phyloP scores from a whole-genome alignment of 2,888 invertebrate species.

The Chorisops tibialis region DNA sequence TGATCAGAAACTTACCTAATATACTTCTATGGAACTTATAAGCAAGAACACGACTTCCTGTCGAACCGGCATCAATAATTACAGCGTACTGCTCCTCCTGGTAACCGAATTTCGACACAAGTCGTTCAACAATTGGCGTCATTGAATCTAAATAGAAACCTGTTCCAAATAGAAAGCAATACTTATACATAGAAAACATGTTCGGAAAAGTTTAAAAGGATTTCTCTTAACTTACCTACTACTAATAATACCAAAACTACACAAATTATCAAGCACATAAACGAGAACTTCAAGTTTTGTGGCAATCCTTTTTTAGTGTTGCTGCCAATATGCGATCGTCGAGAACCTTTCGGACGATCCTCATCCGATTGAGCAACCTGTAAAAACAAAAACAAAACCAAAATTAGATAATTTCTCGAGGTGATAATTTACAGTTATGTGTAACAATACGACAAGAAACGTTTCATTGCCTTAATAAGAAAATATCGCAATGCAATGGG shows the following conservation, averaged over 20 bases:
- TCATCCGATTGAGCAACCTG: constrained; percentile 39
- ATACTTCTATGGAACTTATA: constrained; percentile 79
- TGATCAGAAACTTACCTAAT: constrained; percentile 54
- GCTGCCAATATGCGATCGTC: constrained; percentile 37
- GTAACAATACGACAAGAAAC: too few relatives aligned
- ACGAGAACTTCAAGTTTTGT: constrained; percentile 48
- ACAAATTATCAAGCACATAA: constrained; percentile 47
- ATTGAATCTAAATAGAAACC: constrained; percentile 49
- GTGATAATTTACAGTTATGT: too few relatives aligned
- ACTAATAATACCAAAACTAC: constrained; percentile 46
- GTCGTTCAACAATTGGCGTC: constrained; percentile 61
- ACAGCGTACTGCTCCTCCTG: constrained; percentile 73
- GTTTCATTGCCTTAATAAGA: too few relatives aligned
- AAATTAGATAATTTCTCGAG: too few relatives aligned
- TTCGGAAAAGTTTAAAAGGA: constrained; percentile 28
- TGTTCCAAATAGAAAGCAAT: constrained; percentile 30
- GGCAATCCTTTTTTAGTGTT: constrained; percentile 30
- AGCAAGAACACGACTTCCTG: constrained; percentile 80
- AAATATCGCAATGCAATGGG: too few relatives aligned
- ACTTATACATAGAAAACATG: background rate
- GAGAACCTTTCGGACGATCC: constrained; percentile 30
- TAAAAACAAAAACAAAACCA: too few relatives aligned
- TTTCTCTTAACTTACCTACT: constrained; percentile 43
- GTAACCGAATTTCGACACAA: constrained; percentile 71
- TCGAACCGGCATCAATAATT: constrained; percentile 91